A percentile compares a stretch with the other conserved stretches of the same genome.
Conservation (phyloP, 2,797 vertebrate species). For the Monodelphis domestica region DNA sequence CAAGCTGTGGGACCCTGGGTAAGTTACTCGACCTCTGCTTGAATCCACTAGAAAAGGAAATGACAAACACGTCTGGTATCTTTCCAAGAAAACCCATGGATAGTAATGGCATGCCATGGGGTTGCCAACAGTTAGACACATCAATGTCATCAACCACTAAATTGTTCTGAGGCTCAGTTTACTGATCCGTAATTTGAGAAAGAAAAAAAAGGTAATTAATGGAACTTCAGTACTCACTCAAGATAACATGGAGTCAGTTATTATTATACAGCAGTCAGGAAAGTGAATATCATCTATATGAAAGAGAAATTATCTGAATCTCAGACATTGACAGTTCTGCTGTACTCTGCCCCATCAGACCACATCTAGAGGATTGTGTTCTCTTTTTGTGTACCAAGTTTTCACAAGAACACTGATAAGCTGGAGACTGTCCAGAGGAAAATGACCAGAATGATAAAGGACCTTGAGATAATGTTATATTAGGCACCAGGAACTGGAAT, state of each 20-base stretch:
- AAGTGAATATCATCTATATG: neutral
- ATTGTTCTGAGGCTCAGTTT: neutral
- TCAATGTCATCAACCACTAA: neutral
- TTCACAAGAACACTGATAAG: neutral
- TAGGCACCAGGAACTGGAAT: neutral
- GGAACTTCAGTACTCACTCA: neutral
- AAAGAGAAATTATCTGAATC: neutral
- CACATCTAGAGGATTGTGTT: neutral
- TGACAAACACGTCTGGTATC: neutral
- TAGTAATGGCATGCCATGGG: neutral
- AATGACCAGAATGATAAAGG: neutral
- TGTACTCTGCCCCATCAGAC: neutral
- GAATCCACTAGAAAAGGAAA: neutral
- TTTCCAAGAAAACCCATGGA: neutral
- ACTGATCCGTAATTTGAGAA: neutral
- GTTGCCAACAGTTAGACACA: neutral
- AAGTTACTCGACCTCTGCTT: neutral
- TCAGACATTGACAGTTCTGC: neutral
- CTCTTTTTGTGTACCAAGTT: neutral
- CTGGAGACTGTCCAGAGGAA: neutral
- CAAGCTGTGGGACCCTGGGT: neutral
- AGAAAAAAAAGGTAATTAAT: neutral
- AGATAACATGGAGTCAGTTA: neutral
- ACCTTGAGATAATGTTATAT: neutral
- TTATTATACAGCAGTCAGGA: neutral